Base-by-base conservation (phyloP, 1,140 invertebrate genomes). In the Lepidurus arcticus region DNA sequence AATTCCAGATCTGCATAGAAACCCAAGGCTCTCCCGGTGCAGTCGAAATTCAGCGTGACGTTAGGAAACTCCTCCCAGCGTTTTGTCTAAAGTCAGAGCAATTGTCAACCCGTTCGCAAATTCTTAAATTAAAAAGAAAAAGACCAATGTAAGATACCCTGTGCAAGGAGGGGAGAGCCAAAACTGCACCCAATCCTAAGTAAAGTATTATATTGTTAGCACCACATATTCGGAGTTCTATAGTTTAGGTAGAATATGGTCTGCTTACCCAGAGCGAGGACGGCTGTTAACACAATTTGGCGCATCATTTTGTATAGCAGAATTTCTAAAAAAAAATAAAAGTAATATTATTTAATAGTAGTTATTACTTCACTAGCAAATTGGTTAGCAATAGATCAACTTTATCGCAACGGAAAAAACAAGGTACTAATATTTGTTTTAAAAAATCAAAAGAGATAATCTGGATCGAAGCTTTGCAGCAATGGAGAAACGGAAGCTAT, bases 1-100 rank as follows among this genome's bases (percentile, higher is more conserved):
- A 89, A 88, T 82, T 90, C 88, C 74, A 86, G 86, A 81, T 90
- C 89, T 9, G 89, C 89, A 81, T 90, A 90, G 80, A 90, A 90
- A 5, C 89, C 89, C 44, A 89, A 86, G 1, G 88, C 84, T 76
- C 87, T 83, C 79, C 88, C 84, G 42, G 84, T 83, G 81, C 89
- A 90, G 84, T 88, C 87, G 81, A 90, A 90, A 24, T 87, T 88
- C 81, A 90, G 89, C 74, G 88, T 89, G 73, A 89, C 85, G 82
- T 89, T 89, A 78, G 88, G 87, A 83, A 89, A 88, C 82, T 88
- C 88, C 82, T 88, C 88, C 88, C 88, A 89, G 81, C 88, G 84
- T 83, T 88, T 89, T 76, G 85, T 26, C 78, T 78, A 42, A 73
- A 21, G 16, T 44, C 9, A 8, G 21, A 76, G n/a, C 21, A 43